These are phyloP conservation scores for Prochilodus magdalenae DNA, from an alignment of 2,113 vertebrate genomes.

Conservation along the genomic window DNA sequence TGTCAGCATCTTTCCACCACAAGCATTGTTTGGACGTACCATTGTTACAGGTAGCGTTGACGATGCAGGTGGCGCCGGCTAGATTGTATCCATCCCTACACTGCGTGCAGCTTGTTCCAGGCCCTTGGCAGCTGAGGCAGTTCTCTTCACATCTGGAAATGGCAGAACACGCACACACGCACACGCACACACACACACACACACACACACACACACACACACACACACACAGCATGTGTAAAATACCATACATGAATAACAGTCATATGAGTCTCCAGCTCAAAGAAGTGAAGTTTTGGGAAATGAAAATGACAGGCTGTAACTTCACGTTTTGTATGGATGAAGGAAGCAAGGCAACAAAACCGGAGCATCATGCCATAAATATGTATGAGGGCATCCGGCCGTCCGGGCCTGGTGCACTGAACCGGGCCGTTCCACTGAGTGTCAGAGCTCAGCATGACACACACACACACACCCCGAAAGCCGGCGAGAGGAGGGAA, in stretches of 20 bases:
- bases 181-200: neutral
- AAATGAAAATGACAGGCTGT: constrained; percentile 8
- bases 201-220: neutral
- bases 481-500: neutral
- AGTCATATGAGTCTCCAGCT: neutral
- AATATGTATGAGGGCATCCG: constrained; percentile 41
- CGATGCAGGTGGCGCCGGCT: constrained; percentile 80
- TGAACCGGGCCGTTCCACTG: constrained; percentile 17
- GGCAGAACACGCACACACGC: neutral
- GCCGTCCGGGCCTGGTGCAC: constrained; percentile 1
- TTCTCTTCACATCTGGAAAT: constrained; percentile 85
- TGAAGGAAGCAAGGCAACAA: constrained; percentile 29
- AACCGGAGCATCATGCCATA: constrained; percentile 30
- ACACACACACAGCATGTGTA: neutral
- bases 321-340: constrained; percentile 23
- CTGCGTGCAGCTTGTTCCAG: constrained; percentile 80
- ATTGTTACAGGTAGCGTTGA: constrained; percentile 86
- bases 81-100: constrained; percentile 86
- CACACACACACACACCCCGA: neutral
- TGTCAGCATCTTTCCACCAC: too few species aligned
- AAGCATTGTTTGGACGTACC: constrained; percentile 67
- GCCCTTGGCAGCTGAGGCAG: constrained; percentile 84
- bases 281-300: neutral
- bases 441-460: constrained; percentile 27
- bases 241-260: neutral